Evolutionary conservation across 2,797 vertebrate species (phyloP).

Genomic region (Natrix natrix): DNA sequence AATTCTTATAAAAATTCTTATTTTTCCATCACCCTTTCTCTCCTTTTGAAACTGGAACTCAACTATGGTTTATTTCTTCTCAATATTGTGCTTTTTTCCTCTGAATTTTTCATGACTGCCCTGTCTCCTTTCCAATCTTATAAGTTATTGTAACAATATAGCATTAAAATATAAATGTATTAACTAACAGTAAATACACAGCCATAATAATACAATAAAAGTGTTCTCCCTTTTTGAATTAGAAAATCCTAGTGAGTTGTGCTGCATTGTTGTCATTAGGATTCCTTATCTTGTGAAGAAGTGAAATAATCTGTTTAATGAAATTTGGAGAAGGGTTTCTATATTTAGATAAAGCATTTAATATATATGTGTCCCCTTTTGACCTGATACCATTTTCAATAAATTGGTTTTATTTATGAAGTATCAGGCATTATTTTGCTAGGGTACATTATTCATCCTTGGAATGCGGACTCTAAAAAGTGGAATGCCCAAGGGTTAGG

Average conservation of each 20-base stretch:
- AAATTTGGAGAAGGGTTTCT: not conserved
- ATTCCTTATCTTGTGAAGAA: not conserved
- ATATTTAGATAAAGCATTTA: not conserved
- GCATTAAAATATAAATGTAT: not conserved
- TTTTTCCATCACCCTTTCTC: not conserved
- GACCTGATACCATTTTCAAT: not conserved
- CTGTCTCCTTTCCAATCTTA: not conserved
- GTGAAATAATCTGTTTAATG: not conserved
- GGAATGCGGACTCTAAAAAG: not conserved
- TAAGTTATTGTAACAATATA: not conserved
- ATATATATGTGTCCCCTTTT: not conserved
- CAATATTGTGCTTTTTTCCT: not conserved
- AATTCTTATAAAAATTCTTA: not conserved
- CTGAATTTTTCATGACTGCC: not conserved
- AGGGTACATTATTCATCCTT: not conserved
- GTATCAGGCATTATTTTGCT: not conserved
- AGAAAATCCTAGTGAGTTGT: not conserved
- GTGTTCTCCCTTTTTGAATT: not conserved
- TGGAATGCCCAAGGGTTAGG: too few relatives aligned
- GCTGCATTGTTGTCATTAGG: not conserved
- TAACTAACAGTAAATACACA: not conserved
- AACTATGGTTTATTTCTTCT: not conserved
- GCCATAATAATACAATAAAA: not conserved
- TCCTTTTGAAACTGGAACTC: not conserved
- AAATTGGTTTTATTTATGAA: not conserved